Evolutionary conservation across 2,888 invertebrate species (phyloP), one percentile per base, ranked within the genome.

Genomic region (Isotomurus palustris): DNA sequence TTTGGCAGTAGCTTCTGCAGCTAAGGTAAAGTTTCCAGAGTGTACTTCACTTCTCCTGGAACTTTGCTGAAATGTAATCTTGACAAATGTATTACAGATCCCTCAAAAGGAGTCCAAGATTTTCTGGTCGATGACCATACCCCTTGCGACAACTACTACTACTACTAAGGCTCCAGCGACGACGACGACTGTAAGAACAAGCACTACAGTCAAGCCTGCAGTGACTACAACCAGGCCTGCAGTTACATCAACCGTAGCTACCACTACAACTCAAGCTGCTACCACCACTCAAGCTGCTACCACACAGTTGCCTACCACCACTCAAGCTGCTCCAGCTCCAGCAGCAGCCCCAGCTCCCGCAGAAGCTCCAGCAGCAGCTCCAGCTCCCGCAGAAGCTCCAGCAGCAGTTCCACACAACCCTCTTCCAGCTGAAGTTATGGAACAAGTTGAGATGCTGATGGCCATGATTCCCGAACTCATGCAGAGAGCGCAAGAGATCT

Each of bases 1-100:
- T 44, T 50, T 60, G 56, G 60, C 55, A 50, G 55, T 60, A 2
- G 53, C 60, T 28, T 32, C 56, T 32, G 55, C 63, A 28, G 25
- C n/a, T n/a, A n/a, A n/a, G n/a, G n/a, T n/a, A n/a, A n/a, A n/a
- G n/a, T n/a, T n/a, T n/a, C n/a, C n/a, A n/a, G n/a, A n/a, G n/a
- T n/a, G n/a, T n/a, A n/a, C n/a, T n/a, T n/a, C n/a, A n/a, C n/a
- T n/a, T n/a, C n/a, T n/a, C n/a, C n/a, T n/a, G n/a, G n/a, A n/a
- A n/a, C n/a, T n/a, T n/a, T n/a, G n/a, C n/a, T n/a, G n/a, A n/a
- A n/a, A n/a, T n/a, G n/a, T n/a, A n/a, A n/a, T n/a, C n/a, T n/a
- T n/a, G n/a, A n/a, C n/a, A n/a, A n/a, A n/a, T n/a, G n/a, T n/a
- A n/a, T n/a, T n/a, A n/a, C n/a, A n/a, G n/a, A n/a, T n/a, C n/a